Evolutionary conservation across 2,113 vertebrate species (phyloP).

Genomic region (Stegastes partitus): DNA sequence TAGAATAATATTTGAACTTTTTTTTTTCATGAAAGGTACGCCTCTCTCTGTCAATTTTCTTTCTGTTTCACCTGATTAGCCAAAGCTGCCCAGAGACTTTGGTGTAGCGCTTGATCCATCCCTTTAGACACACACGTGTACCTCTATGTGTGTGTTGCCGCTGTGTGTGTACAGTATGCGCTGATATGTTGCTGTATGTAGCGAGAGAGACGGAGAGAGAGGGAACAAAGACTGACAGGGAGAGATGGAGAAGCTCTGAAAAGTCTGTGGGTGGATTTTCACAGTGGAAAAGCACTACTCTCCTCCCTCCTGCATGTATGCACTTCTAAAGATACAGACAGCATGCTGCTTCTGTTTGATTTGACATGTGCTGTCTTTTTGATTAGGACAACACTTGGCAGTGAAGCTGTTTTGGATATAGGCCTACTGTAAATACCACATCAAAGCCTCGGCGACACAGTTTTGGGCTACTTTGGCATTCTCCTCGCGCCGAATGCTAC

Average conservation of each 20-base stretch:
- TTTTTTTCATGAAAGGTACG: slow-evolving; percentile 4
- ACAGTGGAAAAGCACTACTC: slow-evolving; percentile 47
- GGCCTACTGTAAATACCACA: slow-evolving; percentile 74
- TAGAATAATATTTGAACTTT: slow-evolving; percentile 22
- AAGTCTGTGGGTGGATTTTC: slow-evolving; percentile 76
- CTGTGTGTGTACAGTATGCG: slow-evolving; percentile 17
- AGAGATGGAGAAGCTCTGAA: slow-evolving; percentile 59
- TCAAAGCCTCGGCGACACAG: slow-evolving; percentile 76
- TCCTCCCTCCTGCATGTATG: slow-evolving; percentile 67
- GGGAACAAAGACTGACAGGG: slow-evolving; percentile 51
- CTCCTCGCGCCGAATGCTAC: slow-evolving; percentile 12
- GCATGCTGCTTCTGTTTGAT: slow-evolving; percentile 79
- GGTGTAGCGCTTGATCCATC: slow-evolving; percentile 12
- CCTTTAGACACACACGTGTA: not conserved
- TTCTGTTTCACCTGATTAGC: slow-evolving; percentile 36
- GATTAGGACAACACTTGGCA: slow-evolving; percentile 81
- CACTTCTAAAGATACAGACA: slow-evolving; percentile 77
- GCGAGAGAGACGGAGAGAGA: slow-evolving; percentile 19
- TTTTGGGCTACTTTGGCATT: slow-evolving; percentile 51
- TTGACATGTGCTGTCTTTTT: slow-evolving; percentile 79
- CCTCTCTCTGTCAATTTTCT: not conserved
- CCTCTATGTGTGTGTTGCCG: slow-evolving; percentile 13
- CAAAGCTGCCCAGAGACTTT: slow-evolving; percentile 34
- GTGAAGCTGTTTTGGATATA: slow-evolving; percentile 76
- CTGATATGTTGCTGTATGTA: slow-evolving; percentile 24